A percentile compares a stretch with the other conserved stretches of the same genome.
Conservation (phyloP, 1,140 invertebrate genomes). For the Achatina immaculata region DNA sequence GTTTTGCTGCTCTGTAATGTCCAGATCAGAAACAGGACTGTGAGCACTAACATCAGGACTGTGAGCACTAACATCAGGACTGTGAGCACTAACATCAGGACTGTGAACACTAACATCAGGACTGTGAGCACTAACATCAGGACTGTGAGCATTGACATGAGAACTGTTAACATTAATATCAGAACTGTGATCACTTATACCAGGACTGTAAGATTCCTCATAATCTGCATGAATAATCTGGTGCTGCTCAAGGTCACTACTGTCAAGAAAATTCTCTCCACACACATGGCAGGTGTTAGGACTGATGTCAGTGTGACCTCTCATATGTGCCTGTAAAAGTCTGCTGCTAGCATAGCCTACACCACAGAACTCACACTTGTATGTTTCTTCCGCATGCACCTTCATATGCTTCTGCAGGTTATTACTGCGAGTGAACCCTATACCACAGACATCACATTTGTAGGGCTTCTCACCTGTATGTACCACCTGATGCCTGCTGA, state of each 20-base stretch:
- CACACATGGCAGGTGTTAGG: neutral
- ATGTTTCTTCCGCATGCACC: conserved; percentile 1
- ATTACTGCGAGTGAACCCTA: neutral
- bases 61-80: too few species aligned
- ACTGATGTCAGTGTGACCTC: neutral
- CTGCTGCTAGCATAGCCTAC: neutral
- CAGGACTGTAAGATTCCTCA: too few species aligned
- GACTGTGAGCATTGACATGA: too few species aligned
- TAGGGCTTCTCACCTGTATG: conserved; percentile 17
- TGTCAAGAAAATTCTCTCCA: neutral
- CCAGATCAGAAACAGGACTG: too few species aligned
- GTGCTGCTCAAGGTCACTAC: neutral
- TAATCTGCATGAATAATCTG: neutral
- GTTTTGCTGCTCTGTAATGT: too few species aligned
- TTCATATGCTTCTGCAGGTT: neutral
- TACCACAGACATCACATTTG: neutral
- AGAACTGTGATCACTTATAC: too few species aligned
- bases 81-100: too few species aligned
- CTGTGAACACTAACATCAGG: too few species aligned
- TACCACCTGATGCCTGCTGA: conserved; percentile 18
- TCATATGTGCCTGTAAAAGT: neutral
- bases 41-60: too few species aligned
- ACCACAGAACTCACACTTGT: neutral
- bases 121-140: too few species aligned
- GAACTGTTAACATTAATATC: too few species aligned